Percentiles rank a stretch among this genome's conserved stretches.
phyloP scores from a whole-genome alignment of 2,113 vertebrate species.

The Myocastor coypus region DNA sequence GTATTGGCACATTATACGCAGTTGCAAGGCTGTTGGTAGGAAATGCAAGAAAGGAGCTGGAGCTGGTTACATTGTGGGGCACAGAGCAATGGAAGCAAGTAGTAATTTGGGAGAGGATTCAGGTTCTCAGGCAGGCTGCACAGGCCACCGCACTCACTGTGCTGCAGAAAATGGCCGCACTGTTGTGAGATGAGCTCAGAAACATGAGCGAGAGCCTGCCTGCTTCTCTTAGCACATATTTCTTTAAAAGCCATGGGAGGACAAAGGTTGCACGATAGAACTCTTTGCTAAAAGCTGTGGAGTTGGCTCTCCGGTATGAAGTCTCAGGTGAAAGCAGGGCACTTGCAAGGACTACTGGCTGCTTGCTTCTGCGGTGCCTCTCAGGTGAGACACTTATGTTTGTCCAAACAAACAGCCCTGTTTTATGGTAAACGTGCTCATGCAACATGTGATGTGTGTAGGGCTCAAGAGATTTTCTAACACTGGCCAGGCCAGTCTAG shows the following conservation, averaged over 20 bases:
- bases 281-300: background rate
- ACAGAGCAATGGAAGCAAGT: background rate
- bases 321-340: background rate
- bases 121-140: background rate
- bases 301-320: background rate
- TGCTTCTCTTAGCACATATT: background rate
- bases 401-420: background rate
- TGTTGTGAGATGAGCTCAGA: background rate
- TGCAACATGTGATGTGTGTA: background rate
- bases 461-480: background rate
- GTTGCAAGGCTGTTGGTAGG: background rate
- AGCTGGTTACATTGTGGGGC: too few relatives aligned
- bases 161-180: rapidly evolving
- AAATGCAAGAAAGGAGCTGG: background rate
- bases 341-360: background rate
- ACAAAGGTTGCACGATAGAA: background rate
- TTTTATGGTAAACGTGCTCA: background rate
- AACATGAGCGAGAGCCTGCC: background rate
- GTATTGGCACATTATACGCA: background rate
- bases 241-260: background rate
- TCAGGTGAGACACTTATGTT: background rate
- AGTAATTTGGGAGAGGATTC: background rate
- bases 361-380: background rate
- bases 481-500: background rate
- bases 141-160: background rate